Evolutionary conservation across 1,140 invertebrate species (phyloP).

Genomic region (Leptestheria dahalacensis): DNA sequence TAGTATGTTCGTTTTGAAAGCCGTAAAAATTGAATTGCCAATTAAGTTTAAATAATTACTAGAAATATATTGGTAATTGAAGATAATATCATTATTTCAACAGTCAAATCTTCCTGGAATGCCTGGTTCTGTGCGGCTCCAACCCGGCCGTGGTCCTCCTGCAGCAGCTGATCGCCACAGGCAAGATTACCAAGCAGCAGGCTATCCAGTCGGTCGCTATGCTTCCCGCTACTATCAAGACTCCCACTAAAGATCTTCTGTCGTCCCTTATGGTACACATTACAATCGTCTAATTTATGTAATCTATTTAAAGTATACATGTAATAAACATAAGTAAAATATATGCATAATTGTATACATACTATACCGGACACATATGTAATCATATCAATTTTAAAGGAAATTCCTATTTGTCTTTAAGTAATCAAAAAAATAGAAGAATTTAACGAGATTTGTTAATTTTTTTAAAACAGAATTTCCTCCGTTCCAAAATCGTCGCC

Average conservation of each 20-base stretch:
- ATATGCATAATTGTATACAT: no score
- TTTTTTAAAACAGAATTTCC: conserved; percentile 17
- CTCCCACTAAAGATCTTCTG: conserved; percentile 20
- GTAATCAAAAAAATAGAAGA: no score
- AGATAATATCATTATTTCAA: no score
- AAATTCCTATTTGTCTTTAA: no score
- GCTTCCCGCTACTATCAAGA: conserved; percentile 19
- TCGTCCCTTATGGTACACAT: conserved; percentile 18
- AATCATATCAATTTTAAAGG: neutral
- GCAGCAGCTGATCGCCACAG: conserved; percentile 18
- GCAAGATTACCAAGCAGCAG: conserved; percentile 18
- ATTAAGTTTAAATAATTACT: no score
- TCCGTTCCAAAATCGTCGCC: conserved; percentile 12
- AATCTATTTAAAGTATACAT: no score
- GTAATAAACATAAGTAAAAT: no score
- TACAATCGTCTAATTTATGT: neutral
- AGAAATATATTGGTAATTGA: no score
- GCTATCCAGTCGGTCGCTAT: conserved; percentile 18
- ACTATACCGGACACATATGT: no score
- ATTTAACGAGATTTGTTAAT: no score
- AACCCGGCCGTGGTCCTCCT: conserved; percentile 19
- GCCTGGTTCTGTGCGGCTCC: conserved; percentile 17
- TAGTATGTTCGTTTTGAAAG: no score
- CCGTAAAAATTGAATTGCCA: no score
- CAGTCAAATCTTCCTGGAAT: conserved; percentile 14